phyloP scores from a whole-genome alignment of 2,797 vertebrate genomes.

The Salmo trutta region DNA sequence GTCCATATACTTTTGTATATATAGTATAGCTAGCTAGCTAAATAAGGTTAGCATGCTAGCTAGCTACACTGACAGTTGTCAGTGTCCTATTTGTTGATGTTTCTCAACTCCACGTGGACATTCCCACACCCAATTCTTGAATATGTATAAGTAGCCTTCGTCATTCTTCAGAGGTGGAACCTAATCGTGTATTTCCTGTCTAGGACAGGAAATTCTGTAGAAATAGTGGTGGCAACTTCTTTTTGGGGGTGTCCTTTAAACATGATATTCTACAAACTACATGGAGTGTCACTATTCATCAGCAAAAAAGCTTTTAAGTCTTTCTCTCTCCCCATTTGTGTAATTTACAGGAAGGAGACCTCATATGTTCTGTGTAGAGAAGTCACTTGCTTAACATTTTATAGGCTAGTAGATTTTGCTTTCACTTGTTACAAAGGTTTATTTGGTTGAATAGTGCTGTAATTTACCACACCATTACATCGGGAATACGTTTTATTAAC shows the following conservation, averaged over 20 bases:
- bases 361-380: not conserved
- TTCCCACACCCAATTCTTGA: too few relatives aligned
- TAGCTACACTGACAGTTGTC: too few relatives aligned
- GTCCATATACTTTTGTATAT: too few relatives aligned
- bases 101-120: too few relatives aligned
- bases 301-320: conserved; percentile 5
- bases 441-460: not conserved
- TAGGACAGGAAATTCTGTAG: too few relatives aligned
- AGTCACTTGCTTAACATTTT: not conserved
- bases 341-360: conserved; percentile 5
- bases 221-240: too few relatives aligned
- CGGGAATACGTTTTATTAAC: not conserved
- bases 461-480: not conserved
- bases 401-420: not conserved
- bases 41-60: too few relatives aligned
- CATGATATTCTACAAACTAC: conserved; percentile 7
- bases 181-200: too few relatives aligned
- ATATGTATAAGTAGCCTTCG: too few relatives aligned
- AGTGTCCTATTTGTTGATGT: too few relatives aligned
- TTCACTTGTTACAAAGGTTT: not conserved
- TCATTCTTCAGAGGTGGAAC: too few relatives aligned
- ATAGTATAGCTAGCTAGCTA: too few relatives aligned
- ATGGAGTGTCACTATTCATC: conserved; percentile 32
- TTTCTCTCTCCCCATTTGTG: not conserved
- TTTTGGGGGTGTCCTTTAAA: not conserved